These are phyloP conservation scores for Mya arenaria DNA, from an alignment of 1,140 invertebrate species.

Conservation along the genomic window DNA sequence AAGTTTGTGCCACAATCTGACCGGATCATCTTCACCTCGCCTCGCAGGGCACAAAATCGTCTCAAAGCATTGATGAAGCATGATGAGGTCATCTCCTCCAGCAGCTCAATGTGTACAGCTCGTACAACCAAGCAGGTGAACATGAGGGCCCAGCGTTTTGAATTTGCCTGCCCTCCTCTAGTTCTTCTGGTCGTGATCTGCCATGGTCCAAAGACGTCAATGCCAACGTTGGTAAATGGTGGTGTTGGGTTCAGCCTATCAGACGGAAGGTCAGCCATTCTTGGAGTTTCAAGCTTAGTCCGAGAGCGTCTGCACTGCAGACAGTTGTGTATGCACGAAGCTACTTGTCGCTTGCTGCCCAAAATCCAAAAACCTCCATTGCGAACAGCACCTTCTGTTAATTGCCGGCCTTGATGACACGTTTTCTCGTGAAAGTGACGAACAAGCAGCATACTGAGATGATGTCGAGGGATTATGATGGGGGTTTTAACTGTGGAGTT, in stretches of 20 bases:
- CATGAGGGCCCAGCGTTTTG: slow-evolving; percentile 53
- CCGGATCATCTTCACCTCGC: slow-evolving; percentile 32
- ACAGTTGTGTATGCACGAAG: too few species aligned
- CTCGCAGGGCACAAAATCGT: slow-evolving; percentile 53
- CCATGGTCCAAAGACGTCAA: slow-evolving; percentile 47
- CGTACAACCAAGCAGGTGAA: slow-evolving; percentile 55
- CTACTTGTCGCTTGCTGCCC: too few species aligned
- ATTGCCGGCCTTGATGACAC: too few species aligned
- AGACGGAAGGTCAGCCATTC: background rate
- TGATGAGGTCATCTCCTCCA: slow-evolving; percentile 36
- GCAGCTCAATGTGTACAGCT: slow-evolving; percentile 55
- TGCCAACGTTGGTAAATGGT: slow-evolving; percentile 20
- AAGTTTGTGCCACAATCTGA: slow-evolving; percentile 61
- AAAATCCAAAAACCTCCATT: too few species aligned
- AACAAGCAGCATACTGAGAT: too few species aligned
- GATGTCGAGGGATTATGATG: too few species aligned
- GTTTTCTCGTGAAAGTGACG: too few species aligned
- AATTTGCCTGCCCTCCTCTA: slow-evolving; percentile 11
- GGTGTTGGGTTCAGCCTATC: background rate
- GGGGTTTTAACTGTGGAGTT: too few species aligned
- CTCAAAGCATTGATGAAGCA: slow-evolving; percentile 59
- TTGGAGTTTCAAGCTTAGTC: too few species aligned
- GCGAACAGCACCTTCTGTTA: too few species aligned
- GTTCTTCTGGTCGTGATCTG: background rate
- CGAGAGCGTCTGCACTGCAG: too few species aligned